These are phyloP conservation scores for Noctilio leporinus DNA, from an alignment of 2,113 vertebrate species.

Conservation along the genomic window DNA sequence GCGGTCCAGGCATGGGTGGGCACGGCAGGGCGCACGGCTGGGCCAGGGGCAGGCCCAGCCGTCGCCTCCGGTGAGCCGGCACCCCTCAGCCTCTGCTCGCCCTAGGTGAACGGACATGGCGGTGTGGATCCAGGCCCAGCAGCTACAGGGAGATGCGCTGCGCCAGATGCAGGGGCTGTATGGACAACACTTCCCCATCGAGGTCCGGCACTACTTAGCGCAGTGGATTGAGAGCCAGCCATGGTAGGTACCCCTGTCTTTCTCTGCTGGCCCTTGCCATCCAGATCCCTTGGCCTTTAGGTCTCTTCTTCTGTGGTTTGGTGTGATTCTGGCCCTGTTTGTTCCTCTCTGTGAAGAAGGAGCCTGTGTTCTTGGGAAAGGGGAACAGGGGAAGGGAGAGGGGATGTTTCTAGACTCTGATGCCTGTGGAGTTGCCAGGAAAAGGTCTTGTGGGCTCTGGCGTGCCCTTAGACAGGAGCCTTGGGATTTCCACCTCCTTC, in stretches of 20 bases:
- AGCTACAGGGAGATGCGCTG: constrained; percentile 95
- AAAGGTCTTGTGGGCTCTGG: background rate
- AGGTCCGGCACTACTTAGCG: constrained; percentile 96
- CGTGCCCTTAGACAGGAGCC: background rate
- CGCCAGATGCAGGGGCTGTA: constrained; percentile 98
- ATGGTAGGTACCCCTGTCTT: constrained; percentile 81
- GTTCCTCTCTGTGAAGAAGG: background rate
- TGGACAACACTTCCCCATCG: constrained; percentile 97
- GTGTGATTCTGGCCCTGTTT: background rate
- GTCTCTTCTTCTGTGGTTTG: background rate
- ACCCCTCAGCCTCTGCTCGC: background rate
- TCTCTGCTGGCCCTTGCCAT: background rate
- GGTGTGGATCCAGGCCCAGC: constrained; percentile 98
- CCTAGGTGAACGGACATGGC: constrained; percentile 90
- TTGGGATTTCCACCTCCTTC: background rate
- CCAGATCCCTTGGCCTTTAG: background rate
- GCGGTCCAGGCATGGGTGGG: constrained; percentile 25
- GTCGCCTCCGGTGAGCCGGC: background rate
- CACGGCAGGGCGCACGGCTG: background rate
- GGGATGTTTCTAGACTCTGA: background rate
- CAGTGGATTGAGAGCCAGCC: constrained; percentile 97
- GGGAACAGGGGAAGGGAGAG: constrained; percentile 36
- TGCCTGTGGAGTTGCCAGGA: background rate
- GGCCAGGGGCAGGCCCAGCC: background rate
- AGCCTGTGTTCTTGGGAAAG: constrained; percentile 43